A percentile compares a stretch with the other conserved stretches of the same genome.
These are phyloP conservation scores for Crotalus helleri DNA, from an alignment of 2,113 vertebrate species.

Conservation along the genomic window DNA sequence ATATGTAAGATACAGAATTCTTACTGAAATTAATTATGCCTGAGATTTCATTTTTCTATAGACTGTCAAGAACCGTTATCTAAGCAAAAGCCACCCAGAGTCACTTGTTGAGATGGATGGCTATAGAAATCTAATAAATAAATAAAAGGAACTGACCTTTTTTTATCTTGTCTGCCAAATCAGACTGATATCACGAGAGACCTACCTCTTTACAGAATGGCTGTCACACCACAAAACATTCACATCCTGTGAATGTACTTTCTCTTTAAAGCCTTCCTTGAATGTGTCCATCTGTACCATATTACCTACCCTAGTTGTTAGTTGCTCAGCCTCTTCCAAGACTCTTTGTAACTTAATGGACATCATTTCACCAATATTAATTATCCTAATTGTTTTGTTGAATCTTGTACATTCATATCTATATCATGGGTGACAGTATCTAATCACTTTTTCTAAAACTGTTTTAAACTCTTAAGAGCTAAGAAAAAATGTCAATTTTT, in stretches of 20 bases:
- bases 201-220: background rate
- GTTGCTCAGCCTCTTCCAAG: background rate
- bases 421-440: background rate
- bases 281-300: too few species aligned
- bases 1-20: background rate
- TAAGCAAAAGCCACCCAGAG: background rate
- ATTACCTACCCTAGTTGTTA: background rate
- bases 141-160: background rate
- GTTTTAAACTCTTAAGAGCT: background rate
- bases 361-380: background rate
- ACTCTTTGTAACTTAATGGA: background rate
- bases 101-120: too few species aligned
- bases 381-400: background rate
- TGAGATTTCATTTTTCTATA: background rate
- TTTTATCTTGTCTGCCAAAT: background rate
- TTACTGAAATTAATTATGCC: background rate
- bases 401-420: background rate
- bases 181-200: background rate
- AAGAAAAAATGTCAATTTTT: background rate
- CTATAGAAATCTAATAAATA: too few species aligned
- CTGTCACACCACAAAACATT: background rate
- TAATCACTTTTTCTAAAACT: background rate
- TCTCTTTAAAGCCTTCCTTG: too few species aligned
- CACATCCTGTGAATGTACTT: background rate
- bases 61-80: background rate